phyloP scores from a whole-genome alignment of 2,797 vertebrate genomes.

The Strix occidentalis region DNA sequence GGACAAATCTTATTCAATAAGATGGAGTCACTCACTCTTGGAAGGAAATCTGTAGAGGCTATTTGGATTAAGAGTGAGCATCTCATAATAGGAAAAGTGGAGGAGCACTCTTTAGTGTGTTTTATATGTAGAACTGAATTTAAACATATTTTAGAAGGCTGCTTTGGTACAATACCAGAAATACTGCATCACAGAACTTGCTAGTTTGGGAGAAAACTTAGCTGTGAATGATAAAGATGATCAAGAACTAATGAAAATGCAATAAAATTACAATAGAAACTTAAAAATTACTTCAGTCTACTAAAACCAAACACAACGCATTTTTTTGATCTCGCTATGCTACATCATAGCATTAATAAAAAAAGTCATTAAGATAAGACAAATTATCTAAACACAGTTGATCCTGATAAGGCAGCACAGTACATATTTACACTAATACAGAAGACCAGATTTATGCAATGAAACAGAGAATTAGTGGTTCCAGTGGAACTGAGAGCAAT shows the following conservation, averaged over 20 bases:
- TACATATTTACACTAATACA: slow-evolving; percentile 41
- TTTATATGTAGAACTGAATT: background rate
- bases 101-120: background rate
- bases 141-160: background rate
- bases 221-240: background rate
- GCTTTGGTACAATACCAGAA: background rate
- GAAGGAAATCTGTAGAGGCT: background rate
- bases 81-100: background rate
- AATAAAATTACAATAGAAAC: background rate
- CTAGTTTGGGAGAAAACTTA: background rate
- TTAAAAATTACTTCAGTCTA: background rate
- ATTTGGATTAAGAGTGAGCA: background rate
- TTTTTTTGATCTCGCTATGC: slow-evolving; percentile 21
- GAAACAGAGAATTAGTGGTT: slow-evolving; percentile 47
- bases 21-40: background rate
- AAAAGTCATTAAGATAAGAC: slow-evolving; percentile 66
- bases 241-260: background rate
- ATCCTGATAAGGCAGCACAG: slow-evolving; percentile 64
- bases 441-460: slow-evolving; percentile 61
- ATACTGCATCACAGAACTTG: background rate
- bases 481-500: slow-evolving; percentile 40
- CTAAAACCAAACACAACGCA: background rate
- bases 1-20: background rate
- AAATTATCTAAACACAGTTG: slow-evolving; percentile 72
- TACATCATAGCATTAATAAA: slow-evolving; percentile 37